These are phyloP conservation scores for Erythrolamprus reginae DNA, from an alignment of 2,113 vertebrate genomes.

Conservation along the genomic window DNA sequence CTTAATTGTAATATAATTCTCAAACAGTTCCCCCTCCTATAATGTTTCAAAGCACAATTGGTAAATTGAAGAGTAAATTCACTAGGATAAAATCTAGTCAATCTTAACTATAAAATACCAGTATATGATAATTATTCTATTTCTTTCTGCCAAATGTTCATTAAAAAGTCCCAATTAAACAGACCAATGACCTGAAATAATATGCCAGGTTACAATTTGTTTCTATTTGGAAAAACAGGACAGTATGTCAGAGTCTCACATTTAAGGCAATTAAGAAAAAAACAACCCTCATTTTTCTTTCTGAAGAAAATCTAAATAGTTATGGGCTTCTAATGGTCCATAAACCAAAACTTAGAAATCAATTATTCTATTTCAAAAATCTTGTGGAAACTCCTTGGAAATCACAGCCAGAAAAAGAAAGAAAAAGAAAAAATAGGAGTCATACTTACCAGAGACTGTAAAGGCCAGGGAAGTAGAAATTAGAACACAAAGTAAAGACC, in stretches of 20 bases:
- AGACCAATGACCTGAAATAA: slow-evolving; percentile 17
- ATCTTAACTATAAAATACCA: neutral
- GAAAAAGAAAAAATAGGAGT: slow-evolving; percentile 12
- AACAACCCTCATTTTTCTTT: slow-evolving; percentile 60
- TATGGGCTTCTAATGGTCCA: slow-evolving; percentile 37
- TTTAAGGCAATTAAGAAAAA: slow-evolving; percentile 10
- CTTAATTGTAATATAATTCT: slow-evolving; percentile 22
- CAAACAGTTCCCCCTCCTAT: neutral
- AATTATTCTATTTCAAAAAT: slow-evolving; percentile 16
- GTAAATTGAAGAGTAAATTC: neutral
- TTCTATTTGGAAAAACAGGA: slow-evolving; percentile 17
- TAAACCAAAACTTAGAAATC: slow-evolving; percentile 35
- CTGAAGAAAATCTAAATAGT: slow-evolving; percentile 54
- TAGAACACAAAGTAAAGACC: slow-evolving; percentile 67
- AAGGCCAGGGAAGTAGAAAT: slow-evolving; percentile 70
- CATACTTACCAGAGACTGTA: slow-evolving; percentile 69
- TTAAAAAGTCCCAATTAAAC: slow-evolving; percentile 1
- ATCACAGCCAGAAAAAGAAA: slow-evolving; percentile 3
- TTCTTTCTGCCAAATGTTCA: neutral
- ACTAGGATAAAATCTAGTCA: neutral
- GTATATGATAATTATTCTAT: slow-evolving; percentile 26
- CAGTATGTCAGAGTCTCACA: slow-evolving; percentile 5
- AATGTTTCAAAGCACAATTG: neutral
- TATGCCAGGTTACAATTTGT: neutral
- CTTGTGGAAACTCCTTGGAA: neutral